A percentile compares a stretch with the other conserved stretches of the same genome.
These are phyloP conservation scores for Pachypeltis micranthus DNA, from an alignment of 1,140 invertebrate genomes.

Conservation along the genomic window DNA sequence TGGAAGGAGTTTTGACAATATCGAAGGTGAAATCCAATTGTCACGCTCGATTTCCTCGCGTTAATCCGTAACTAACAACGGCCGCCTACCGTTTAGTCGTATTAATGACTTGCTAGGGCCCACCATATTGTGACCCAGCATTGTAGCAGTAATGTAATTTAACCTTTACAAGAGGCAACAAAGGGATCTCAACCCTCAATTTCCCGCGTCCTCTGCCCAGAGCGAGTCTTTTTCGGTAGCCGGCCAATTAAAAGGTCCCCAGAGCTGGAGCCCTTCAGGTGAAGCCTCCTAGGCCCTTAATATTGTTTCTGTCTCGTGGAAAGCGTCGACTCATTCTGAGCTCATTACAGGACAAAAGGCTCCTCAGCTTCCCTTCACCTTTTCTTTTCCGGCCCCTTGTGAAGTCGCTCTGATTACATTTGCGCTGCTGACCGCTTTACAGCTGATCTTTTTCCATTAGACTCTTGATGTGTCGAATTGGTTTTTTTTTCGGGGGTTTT, in stretches of 20 bases:
- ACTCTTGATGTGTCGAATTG: background rate
- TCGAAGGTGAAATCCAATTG: slow-evolving; percentile 6
- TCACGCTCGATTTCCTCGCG: background rate
- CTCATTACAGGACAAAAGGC: background rate
- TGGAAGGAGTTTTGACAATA: background rate
- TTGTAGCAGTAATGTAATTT: slow-evolving; percentile 4
- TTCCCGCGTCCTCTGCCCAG: background rate
- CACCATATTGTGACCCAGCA: background rate
- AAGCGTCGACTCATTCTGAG: slow-evolving; percentile 4
- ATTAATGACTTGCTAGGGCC: background rate
- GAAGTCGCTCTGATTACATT: slow-evolving; percentile 1
- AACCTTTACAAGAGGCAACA: background rate
- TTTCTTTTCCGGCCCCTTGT: background rate
- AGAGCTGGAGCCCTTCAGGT: background rate
- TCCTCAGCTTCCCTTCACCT: background rate
- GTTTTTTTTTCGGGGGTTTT: no score
- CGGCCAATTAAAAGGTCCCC: background rate
- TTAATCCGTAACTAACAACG: slow-evolving; percentile 6
- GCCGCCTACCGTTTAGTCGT: background rate
- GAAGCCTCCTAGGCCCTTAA: background rate
- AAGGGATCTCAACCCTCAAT: background rate
- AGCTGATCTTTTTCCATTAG: background rate
- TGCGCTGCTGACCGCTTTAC: slow-evolving; percentile 4
- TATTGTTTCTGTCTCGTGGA: slow-evolving; percentile 8
- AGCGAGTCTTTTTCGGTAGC: slow-evolving; percentile 1